Base-by-base conservation (phyloP, 2,113 vertebrate species). In the Clinocottus analis region DNA sequence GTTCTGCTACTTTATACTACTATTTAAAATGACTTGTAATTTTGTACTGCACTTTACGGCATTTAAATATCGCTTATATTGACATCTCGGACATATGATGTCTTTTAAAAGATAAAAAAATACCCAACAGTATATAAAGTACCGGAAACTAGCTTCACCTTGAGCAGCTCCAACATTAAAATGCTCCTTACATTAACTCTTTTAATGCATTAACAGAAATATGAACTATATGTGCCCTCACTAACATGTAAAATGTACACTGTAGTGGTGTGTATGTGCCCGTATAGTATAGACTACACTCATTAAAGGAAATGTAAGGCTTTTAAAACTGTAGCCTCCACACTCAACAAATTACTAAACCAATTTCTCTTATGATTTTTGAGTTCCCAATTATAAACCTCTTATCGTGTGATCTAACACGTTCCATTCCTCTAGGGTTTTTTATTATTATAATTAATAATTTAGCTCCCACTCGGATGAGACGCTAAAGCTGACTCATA, bases 401-500 rank as follows among this genome's bases (percentile, higher is more conserved):
- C 23, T 25, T 3, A 41, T 27, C 41, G 3, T 71, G 37, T 37
- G 10, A 71, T 60, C 55, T 31, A 45, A 43, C 45, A 51, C 33
- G 9, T 31, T 31, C 17, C 45, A 39, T 53, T 35, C 43, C 25
- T 35, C 41, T 37, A 11, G 25, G 37, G 55, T 45, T 64, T n/a
- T 56, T 4, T 49, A 43, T 35, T 41, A 67, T 73, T 14, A 51
- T 4, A 68, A 43, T 29, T 33, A 35, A 80, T 62, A 4, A 61
- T 62, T 67, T 74, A 31, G 3, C 25, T 10, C 19, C 33, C 25
- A n/a, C 47, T 75, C 16, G 5, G 23, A 27, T 43, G 47, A 55
- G 13, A 16, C 0, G 3, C 39, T 63, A 3, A 37, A 37, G 9
- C 17, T 39, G 3, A 49, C 58, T 51, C 10, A 17, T 16, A 17